These are phyloP conservation scores for Sinosuthora webbiana DNA, from an alignment of 2,113 vertebrate species.

Conservation along the genomic window DNA sequence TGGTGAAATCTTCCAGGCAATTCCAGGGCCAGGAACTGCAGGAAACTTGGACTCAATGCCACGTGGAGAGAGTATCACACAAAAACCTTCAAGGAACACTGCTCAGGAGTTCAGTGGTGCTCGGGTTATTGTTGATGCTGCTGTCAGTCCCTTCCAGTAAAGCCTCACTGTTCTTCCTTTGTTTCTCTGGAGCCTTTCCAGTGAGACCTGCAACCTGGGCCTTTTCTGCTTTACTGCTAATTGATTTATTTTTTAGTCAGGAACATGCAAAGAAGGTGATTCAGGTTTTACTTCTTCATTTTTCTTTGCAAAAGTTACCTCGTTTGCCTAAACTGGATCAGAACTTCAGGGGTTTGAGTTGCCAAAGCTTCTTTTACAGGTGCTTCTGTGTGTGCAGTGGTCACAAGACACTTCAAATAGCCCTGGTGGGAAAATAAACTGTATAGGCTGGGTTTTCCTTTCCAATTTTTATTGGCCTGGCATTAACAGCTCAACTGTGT, in stretches of 20 bases:
- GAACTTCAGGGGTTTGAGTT: not conserved
- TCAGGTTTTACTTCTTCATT: not conserved
- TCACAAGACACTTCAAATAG: not conserved
- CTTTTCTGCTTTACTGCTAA: not conserved
- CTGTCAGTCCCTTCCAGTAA: not conserved
- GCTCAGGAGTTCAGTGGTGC: not conserved
- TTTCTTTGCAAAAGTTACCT: not conserved
- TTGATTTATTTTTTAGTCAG: no score
- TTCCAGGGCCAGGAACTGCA: not conserved
- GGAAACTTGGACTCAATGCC: not conserved
- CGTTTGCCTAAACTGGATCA: not conserved
- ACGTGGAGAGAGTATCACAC: not conserved
- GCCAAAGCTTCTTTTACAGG: not conserved
- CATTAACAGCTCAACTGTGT: not conserved
- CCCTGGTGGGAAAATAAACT: not conserved
- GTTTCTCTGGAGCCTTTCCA: not conserved
- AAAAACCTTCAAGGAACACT: not conserved
- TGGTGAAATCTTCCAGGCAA: not conserved
- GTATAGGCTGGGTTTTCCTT: not conserved
- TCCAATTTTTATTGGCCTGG: not conserved
- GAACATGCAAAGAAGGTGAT: not conserved
- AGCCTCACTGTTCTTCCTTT: not conserved
- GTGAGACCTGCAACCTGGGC: not conserved
- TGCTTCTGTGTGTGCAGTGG: not conserved
- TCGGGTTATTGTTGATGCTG: not conserved